Evolutionary conservation across 2,113 vertebrate species (phyloP), one percentile per base, ranked within the genome.

Genomic region (Zapus hudsonius): DNA sequence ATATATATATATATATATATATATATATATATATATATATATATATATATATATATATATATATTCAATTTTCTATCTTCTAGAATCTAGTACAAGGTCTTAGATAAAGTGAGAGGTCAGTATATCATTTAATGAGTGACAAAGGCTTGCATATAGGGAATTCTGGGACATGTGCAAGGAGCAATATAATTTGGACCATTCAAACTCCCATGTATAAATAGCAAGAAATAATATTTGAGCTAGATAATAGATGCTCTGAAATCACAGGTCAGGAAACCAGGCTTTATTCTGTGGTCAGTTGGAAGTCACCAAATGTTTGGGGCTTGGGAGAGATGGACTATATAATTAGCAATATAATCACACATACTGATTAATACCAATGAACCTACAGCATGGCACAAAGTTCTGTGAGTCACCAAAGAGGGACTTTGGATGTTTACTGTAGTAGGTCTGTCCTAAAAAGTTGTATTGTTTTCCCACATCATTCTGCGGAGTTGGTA

Each of bases 211-310:
- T 78, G 85, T 61, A 57, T 52, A 80, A 89, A 84, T 31, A 86
- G 33, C 42, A 44, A 89, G 55, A 89, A 61, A 73, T 69, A 67
- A 47, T 12, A 29, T 0, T 33, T 44, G 22, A 57, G 33, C 13
- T 19, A 57, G 17, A 67, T 80, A 57, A 75, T 44, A 19, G 27
- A 74, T 75, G 44, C 22, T 36, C n/a, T 83, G 27, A 36, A 29
- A 72, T 13, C 63, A 29, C 29, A 90, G 23, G 33, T 40, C 57
- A 38, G 29, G 52, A 91, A 92, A 81, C 33, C 31, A 31, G 47
- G 8, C 61, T 92, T 91, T 44, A 81, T 92, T 90, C 70, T 89
- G 20, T 73, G 23, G 17, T 74, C 22, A 84, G 20, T 22, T 84
- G 40, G 33, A 92, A 91, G n/a, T 87, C 47, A 73, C 15, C 44